Conservation (phyloP, 2,797 vertebrate genomes). For the Rhinatrema bivittatum region DNA sequence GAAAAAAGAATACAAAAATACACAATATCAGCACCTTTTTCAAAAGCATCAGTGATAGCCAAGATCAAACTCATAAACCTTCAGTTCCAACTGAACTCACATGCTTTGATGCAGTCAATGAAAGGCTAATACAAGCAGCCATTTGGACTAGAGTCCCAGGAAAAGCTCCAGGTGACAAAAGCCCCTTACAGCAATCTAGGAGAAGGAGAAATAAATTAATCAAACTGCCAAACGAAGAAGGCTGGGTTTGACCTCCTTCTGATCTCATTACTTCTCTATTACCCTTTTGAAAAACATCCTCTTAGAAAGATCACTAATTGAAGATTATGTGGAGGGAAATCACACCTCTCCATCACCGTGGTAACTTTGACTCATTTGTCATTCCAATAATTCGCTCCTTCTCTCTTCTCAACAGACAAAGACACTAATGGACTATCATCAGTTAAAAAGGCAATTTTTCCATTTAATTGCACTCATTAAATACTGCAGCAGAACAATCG, state of each 20-base stretch:
- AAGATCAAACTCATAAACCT: constrained; percentile 12
- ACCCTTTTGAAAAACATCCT: constrained; percentile 77
- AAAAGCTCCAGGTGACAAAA: constrained; percentile 71
- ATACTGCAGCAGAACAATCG: constrained; percentile 61
- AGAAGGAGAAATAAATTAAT: constrained; percentile 89
- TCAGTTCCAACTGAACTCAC: constrained; percentile 13
- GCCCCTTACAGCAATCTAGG: constrained; percentile 70
- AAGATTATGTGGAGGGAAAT: constrained; percentile 75
- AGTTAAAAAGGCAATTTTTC: constrained; percentile 70
- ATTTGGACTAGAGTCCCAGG: constrained; percentile 38
- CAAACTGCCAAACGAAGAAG: constrained; percentile 81
- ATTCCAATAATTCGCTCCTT: constrained; percentile 73
- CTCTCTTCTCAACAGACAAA: constrained; percentile 60
- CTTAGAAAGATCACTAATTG: constrained; percentile 86
- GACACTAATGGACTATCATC: constrained; percentile 73
- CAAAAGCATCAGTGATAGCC: neutral
- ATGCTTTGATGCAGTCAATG: constrained; percentile 19
- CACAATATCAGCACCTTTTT: neutral
- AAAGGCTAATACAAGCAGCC: constrained; percentile 38
- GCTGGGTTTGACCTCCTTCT: constrained; percentile 76
- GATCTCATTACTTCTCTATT: constrained; percentile 82
- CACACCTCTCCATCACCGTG: constrained; percentile 66
- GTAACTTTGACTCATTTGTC: constrained; percentile 71
- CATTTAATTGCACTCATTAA: constrained; percentile 76
- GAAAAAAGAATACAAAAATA: too few species aligned